Percentiles rank a stretch among this genome's conserved stretches.
phyloP scores from a whole-genome alignment of 2,797 vertebrate species.

The Mycteria americana region DNA sequence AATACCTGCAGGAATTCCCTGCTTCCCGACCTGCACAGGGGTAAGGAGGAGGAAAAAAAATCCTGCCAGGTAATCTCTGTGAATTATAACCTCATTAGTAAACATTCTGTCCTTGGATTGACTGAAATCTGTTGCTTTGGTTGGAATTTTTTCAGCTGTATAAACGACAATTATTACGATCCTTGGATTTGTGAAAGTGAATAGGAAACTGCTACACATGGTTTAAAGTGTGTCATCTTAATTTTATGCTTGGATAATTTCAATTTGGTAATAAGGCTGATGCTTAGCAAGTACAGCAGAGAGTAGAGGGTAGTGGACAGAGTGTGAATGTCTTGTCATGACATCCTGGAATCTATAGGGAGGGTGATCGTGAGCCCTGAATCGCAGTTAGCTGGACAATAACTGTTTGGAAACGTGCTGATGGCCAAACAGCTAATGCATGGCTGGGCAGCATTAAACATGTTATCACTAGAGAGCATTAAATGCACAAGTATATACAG shows the following conservation, averaged over 20 bases:
- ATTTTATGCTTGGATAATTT: neutral
- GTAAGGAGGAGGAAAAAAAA: neutral
- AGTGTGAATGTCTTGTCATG: neutral
- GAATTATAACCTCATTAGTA: neutral
- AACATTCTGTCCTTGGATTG: neutral
- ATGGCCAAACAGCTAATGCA: neutral
- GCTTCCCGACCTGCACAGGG: neutral
- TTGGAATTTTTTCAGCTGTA: neutral
- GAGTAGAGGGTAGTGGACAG: neutral
- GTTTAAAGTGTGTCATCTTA: neutral
- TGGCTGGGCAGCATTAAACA: fast-evolving
- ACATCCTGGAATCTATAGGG: neutral
- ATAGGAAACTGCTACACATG: neutral
- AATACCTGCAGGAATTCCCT: neutral
- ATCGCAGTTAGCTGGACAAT: neutral
- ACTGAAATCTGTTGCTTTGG: neutral
- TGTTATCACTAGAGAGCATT: neutral
- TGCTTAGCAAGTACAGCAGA: neutral
- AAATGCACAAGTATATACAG: neutral
- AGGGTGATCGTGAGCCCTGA: neutral
- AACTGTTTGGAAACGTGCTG: neutral
- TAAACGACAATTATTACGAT: neutral
- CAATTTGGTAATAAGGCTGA: neutral
- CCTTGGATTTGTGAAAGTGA: neutral
- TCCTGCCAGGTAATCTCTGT: neutral